Base-by-base conservation (phyloP, 2,888 invertebrate genomes). In the Scelioninae gen. 1 region DNA sequence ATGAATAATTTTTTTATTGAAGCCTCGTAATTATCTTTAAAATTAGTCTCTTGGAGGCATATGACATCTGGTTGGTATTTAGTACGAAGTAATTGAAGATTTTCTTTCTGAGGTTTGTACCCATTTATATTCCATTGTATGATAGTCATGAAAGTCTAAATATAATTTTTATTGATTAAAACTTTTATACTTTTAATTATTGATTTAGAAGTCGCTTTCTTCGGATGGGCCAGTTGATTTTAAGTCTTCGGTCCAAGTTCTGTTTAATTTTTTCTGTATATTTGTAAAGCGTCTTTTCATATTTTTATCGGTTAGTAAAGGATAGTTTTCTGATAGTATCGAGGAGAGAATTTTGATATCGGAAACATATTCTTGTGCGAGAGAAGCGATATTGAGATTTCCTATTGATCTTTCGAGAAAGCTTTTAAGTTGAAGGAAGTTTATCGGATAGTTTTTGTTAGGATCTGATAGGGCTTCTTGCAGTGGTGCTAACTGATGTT, bases 51-150 rank as follows among this genome's bases (percentile, higher is more conserved):
- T 47, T 62, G 62, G 10, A 62, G 23, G 15, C 62, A 62, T 11
- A 62, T n/a, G n/a, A 40, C 23, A 5, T 23, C 6, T 7, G 60
- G 60, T 10, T 60, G 16, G 11, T 60, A 11, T 60, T 16, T 16
- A 2, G 16, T 60, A n/a, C 23, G 5, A 23, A 60, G 43, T 15
- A 60, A 8, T 9, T 40, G 5, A 1, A 60, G 23, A 23, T 60
- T 40, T 43, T 60, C 40, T 60, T 60, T 43, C 43, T 60, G 43
- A 7, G 60, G 40, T 10, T n/a, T 31, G n/a, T n/a, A 60, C 3
- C 60, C 60, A 23, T 43, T 60, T 5, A 60, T 40, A 23, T 60
- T 60, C 40, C 60, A 60, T 60, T 43, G 60, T n/a, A n/a, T n/a
- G n/a, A n/a, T n/a, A n/a, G n/a, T n/a, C n/a, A n/a, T n/a, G n/a